Base-by-base conservation (phyloP, 2,113 vertebrate species). In the Silurus glanis region DNA sequence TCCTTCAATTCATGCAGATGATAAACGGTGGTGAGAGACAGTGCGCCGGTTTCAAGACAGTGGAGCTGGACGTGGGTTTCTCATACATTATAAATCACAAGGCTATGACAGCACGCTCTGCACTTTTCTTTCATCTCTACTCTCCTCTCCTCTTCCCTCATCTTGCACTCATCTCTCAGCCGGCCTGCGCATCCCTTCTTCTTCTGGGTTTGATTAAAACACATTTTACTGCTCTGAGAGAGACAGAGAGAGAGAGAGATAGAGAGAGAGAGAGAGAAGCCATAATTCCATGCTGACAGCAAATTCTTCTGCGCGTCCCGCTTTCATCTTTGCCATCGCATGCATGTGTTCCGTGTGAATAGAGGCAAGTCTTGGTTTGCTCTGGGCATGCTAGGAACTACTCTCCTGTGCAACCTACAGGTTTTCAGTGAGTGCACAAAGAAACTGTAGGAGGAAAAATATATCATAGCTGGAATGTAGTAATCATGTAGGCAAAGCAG, bases 61-160 rank as follows among this genome's bases (percentile, higher is more conserved):
- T 75, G 62, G 23, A 67, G 76, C 51, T 53, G 83, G 69, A 76
- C 23, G 67, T 85, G 80, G 74, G 37, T 79, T 80, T 84, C 53
- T 90, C 85, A 83, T 86, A 80, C 88, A 87, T 90, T 88, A 90
- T 90, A 90, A 91, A 91, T 90, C 83, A 90, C 58, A 80, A 67
- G 83, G 49, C 59, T 58, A 61, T 78, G 86, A 74, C 64, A 67
- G 85, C 82, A 61, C 75, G n/a, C 80, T 89, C 82, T 74, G 64
- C 59, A 58, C 80, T 84, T 37, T 55, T 25, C 88, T 81, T 89
- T 86, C 83, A 83, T 87, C 28, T 64, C 78, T 85, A n/a, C 55
- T 37, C 78, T 85, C 37, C 55, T 37, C 64, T 37, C n/a, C 75
- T 61, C 2, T 45, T 83, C 58, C 83, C 75, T 87, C 75, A 85